Conservation (phyloP, 1,140 invertebrate species). For the Papilio polyxenes region DNA sequence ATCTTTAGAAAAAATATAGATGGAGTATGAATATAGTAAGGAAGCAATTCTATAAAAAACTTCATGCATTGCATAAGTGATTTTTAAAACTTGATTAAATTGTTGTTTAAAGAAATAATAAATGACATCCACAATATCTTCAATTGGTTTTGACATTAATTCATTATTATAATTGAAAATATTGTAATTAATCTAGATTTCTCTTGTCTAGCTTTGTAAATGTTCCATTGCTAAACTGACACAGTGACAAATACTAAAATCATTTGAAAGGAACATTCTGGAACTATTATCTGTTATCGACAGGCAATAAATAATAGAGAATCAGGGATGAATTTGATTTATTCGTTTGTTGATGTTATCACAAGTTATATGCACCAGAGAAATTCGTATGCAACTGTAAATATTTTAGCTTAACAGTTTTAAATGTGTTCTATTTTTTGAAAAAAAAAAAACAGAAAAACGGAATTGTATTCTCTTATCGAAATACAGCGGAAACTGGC, state of each 20-base stretch:
- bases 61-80: too few species aligned
- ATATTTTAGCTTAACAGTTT: not conserved
- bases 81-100: too few species aligned
- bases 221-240: not conserved
- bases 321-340: constrained; percentile 1
- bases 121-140: too few species aligned
- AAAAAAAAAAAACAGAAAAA: not conserved
- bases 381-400: too few species aligned
- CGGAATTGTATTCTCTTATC: not conserved
- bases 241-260: constrained; percentile 5
- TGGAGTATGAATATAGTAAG: too few species aligned
- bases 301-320: constrained; percentile 20
- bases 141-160: not conserved
- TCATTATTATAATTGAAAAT: not conserved
- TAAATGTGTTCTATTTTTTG: not conserved
- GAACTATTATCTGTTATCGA: constrained; percentile 21
- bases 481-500: too few species aligned
- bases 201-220: not conserved
- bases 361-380: not conserved
- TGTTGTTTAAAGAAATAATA: too few species aligned
- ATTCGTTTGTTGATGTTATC: constrained; percentile 8
- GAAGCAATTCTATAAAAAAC: too few species aligned
- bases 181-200: not conserved
- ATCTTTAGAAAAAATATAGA: not conserved
- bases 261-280: constrained; percentile 1